Evolutionary conservation across 2,888 invertebrate species (phyloP).

Genomic region (Argyresthia albistria): DNA sequence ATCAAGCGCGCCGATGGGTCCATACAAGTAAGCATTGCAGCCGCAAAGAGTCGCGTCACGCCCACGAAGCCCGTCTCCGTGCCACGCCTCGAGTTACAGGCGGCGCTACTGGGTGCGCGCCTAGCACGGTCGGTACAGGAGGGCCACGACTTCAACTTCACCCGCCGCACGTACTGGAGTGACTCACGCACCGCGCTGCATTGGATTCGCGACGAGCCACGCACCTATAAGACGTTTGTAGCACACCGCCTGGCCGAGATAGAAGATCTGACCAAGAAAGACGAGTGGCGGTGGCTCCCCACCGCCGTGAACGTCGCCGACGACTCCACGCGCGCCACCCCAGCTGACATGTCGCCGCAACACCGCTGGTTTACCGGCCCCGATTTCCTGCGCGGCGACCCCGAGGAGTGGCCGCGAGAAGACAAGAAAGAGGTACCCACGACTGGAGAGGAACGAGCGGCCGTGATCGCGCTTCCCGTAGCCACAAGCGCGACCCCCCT

Average conservation of each 20-base stretch:
- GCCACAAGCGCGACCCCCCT: neutral
- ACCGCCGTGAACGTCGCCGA: slow-evolving; percentile 1
- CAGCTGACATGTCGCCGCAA: neutral
- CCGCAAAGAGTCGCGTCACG: slow-evolving; percentile 1
- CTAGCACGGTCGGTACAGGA: neutral
- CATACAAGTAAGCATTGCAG: neutral
- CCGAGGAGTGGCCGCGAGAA: slow-evolving; percentile 3
- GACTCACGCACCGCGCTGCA: neutral
- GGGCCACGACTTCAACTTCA: neutral
- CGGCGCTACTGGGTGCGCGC: slow-evolving; percentile 3
- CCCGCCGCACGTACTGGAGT: neutral
- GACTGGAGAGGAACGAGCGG: neutral
- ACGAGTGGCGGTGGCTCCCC: slow-evolving; percentile 13
- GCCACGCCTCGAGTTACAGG: slow-evolving; percentile 5
- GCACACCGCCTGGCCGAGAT: slow-evolving; percentile 6
- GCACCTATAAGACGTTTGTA: slow-evolving; percentile 5
- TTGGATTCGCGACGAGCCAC: slow-evolving; percentile 2
- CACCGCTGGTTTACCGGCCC: slow-evolving; percentile 5
- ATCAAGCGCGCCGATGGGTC: neutral
- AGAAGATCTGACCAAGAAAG: neutral
- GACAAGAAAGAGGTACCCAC: neutral
- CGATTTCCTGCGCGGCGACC: neutral
- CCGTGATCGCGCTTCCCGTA: neutral
- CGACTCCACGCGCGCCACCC: neutral
- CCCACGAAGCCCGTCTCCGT: slow-evolving; percentile 3